Base-by-base conservation (phyloP, 2,797 vertebrate genomes). In the Melanotaenia maccullochi region DNA sequence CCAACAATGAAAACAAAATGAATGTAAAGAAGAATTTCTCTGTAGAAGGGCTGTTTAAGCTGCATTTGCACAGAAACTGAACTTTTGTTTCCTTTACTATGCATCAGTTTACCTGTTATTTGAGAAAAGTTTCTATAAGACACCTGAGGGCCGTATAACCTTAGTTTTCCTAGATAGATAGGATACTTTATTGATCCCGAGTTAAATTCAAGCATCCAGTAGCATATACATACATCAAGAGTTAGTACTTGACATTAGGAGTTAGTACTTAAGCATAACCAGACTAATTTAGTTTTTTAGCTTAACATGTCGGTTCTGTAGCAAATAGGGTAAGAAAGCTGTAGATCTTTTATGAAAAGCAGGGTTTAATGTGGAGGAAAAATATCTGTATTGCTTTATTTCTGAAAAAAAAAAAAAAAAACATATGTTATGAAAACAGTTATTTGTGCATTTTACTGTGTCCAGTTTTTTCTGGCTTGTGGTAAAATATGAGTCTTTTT, bases 121-220 rank as follows among this genome's bases (percentile, higher is more conserved):
- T 30, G 20, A 20, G 14, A 16, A 42, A 4, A 18, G 24, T 84
- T 75, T 61, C 24, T 22, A 54, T 14, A 38, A 67, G 73, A 60
- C 93, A 91, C 88, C 78, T 75, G 92, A 60, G 89, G 92, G 85
- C 91, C 90, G 85, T 68, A 87, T 18, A 70, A 20, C 38, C 9
- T 65, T 78, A 76, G 57, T 62, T 79, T 60, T 42, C 14, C 32
- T 28, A 28, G 28, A 28, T 28, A 28, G 28, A 28, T 28, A 28
- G 4, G 28, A 28, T 28, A 28, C 28, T 3, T 28, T 28, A 28
- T 28, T 28, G 28, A 28, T 28, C 28, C 28, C 3, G 28, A 28
- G 28, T 28, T 28, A 28, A 28, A 28, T 28, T 28, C 28, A 28
- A 28, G 28, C 3, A 28, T 28, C 28, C 28, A 28, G 28, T 28